Percentiles rank a stretch among this genome's conserved stretches.
These are phyloP conservation scores for Oedothorax gibbosus DNA, from an alignment of 1,140 invertebrate genomes.

Conservation along the genomic window DNA sequence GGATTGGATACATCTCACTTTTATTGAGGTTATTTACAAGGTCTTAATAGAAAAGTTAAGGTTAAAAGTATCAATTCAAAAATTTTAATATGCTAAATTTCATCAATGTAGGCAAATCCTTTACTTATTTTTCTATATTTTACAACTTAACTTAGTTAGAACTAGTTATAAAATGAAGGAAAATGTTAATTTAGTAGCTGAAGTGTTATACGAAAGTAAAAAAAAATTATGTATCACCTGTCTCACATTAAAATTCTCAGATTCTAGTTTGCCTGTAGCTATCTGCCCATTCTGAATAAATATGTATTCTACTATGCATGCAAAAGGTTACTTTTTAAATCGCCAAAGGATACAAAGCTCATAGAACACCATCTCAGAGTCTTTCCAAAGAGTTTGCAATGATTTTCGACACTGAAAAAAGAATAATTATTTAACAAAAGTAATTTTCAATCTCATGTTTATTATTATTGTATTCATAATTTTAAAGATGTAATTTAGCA, in stretches of 20 bases:
- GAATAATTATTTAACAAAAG: neutral
- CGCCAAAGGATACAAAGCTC: conserved; percentile 55
- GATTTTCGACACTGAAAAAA: conserved; percentile 46
- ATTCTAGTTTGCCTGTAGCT: too few species aligned
- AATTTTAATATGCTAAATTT: neutral
- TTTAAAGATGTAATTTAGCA: neutral
- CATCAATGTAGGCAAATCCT: too few species aligned
- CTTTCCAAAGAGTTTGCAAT: conserved; percentile 32
- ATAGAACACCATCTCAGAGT: conserved; percentile 37
- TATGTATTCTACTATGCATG: too few species aligned
- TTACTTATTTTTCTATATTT: too few species aligned
- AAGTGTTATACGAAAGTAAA: too few species aligned
- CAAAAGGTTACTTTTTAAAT: too few species aligned
- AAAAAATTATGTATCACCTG: too few species aligned
- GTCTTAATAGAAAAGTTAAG: conserved; percentile 15
- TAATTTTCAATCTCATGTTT: neutral
- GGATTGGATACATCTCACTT: conserved; percentile 72
- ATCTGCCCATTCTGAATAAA: too few species aligned
- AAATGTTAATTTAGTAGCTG: too few species aligned
- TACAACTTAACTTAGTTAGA: too few species aligned
- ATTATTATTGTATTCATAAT: neutral
- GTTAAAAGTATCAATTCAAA: neutral
- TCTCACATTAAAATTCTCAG: too few species aligned
- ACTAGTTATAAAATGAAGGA: too few species aligned
- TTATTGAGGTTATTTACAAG: conserved; percentile 34